Conservation (phyloP, 2,888 invertebrate species). For the Trachelus iudaicus region DNA sequence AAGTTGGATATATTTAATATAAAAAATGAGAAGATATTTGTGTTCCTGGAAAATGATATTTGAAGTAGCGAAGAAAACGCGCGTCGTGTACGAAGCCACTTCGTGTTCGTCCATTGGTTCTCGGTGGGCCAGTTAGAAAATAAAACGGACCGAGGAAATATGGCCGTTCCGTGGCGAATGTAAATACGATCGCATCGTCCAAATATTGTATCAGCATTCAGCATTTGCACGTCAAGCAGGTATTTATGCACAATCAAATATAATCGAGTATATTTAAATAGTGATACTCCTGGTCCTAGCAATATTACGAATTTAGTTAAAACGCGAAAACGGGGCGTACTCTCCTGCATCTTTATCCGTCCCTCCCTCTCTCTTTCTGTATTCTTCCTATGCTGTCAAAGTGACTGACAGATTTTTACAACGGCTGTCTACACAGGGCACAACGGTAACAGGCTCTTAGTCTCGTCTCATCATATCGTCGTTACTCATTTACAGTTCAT, state of each 20-base stretch:
- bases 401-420: background rate
- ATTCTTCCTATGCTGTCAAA: background rate
- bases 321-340: background rate
- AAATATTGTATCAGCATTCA: conserved; percentile 8
- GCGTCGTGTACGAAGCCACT: background rate
- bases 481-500: background rate
- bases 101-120: background rate
- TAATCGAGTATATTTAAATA: background rate
- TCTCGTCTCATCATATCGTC: background rate
- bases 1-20: background rate
- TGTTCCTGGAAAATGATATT: background rate
- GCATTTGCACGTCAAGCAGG: background rate
- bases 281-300: background rate
- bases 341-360: background rate
- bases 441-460: background rate
- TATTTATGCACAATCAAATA: background rate
- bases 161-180: conserved; percentile 11
- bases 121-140: background rate
- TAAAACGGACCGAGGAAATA: background rate
- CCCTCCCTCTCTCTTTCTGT: background rate
- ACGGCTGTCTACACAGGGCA: background rate
- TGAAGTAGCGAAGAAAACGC: background rate
- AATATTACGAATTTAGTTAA: background rate
- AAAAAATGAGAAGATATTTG: background rate
- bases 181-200: conserved; percentile 16